Percentiles rank a stretch among this genome's conserved stretches.
phyloP scores from a whole-genome alignment of 2,113 vertebrate genomes.

The Nestor notabilis region DNA sequence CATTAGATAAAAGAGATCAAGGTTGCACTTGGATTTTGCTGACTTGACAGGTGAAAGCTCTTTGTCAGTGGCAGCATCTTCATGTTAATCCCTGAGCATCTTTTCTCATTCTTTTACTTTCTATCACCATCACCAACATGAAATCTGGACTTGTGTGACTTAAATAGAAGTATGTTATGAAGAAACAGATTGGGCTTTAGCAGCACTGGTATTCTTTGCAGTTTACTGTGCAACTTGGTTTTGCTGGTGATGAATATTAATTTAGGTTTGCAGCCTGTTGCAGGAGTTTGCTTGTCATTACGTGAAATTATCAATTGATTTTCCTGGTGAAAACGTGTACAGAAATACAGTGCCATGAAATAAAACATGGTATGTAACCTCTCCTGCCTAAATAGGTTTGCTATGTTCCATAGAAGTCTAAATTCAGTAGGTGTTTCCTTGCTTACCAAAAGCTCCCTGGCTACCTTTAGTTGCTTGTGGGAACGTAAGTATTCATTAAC shows the following conservation, averaged over 20 bases:
- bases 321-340: not conserved
- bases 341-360: not conserved
- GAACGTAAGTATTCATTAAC: not conserved
- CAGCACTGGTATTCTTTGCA: not conserved
- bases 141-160: not conserved
- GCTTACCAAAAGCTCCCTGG: not conserved
- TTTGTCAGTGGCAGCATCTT: not conserved
- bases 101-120: not conserved
- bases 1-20: not conserved
- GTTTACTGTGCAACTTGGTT: not conserved
- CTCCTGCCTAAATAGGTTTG: not conserved
- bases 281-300: not conserved
- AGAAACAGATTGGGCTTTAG: not conserved
- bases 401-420: not conserved
- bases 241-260: not conserved
- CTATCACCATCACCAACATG: rapidly evolving
- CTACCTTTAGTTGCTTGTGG: not conserved
- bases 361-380: not conserved
- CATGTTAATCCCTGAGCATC: not conserved
- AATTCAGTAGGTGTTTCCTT: not conserved
- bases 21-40: not conserved
- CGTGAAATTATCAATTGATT: not conserved
- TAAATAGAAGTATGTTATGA: not conserved
- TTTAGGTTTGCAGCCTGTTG: not conserved
- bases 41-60: not conserved